These are phyloP conservation scores for Mus musculus DNA, from an alignment of 2,113 vertebrate species.

Conservation along the genomic window DNA sequence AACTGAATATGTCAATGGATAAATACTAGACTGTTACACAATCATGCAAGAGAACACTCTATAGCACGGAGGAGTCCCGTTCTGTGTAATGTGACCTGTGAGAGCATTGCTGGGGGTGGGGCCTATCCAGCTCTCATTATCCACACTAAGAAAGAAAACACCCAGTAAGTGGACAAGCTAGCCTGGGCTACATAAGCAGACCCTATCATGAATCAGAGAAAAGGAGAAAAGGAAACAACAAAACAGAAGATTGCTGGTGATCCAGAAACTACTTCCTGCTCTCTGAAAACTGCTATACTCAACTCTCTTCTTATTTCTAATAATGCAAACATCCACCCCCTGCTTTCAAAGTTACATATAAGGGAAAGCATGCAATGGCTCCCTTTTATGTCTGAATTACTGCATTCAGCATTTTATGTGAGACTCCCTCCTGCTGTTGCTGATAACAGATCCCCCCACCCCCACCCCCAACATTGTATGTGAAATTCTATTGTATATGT, in stretches of 20 bases:
- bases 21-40: not conserved
- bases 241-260: not conserved
- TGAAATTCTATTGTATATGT: not conserved
- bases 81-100: not conserved
- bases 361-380: not conserved
- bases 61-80: not conserved
- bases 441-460: not conserved
- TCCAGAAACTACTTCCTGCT: not conserved
- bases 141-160: constrained; percentile 28
- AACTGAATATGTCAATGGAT: too few species aligned
- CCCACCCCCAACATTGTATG: not conserved
- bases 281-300: not conserved
- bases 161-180: not conserved
- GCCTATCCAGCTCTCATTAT: not conserved
- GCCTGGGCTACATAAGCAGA: not conserved
- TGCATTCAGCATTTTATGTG: constrained; percentile 9
- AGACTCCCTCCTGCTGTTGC: constrained; percentile 18
- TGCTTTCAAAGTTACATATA: constrained; percentile 35
- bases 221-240: not conserved
- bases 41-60: not conserved
- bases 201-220: not conserved
- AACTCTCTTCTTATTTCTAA: not conserved
- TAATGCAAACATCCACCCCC: not conserved
- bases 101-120: not conserved
- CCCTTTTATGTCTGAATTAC: constrained; percentile 23